Conservation (phyloP, 2,888 invertebrate species). For the Xanthorhoe spadicearia region DNA sequence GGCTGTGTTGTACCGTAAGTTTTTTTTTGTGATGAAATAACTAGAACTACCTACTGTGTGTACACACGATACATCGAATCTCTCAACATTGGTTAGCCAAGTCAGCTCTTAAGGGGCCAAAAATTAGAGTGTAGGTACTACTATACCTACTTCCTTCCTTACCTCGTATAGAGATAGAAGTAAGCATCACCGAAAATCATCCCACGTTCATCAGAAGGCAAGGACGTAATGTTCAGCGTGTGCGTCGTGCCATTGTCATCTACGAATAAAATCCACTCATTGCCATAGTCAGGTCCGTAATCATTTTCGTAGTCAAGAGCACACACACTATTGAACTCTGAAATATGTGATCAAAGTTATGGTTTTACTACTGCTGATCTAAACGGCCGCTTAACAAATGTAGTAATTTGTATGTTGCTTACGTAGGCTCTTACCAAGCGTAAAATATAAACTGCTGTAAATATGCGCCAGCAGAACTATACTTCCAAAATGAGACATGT, state of each 20-base stretch:
- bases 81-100: too few species aligned
- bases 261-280: slow-evolving; percentile 75
- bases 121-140: too few species aligned
- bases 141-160: not conserved
- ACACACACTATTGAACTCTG: slow-evolving; percentile 40
- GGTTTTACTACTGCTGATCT: not conserved
- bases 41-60: too few species aligned
- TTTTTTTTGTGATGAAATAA: too few species aligned
- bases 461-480: slow-evolving; percentile 26
- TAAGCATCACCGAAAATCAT: slow-evolving; percentile 68
- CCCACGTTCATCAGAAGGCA: slow-evolving; percentile 59
- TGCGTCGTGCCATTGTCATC: slow-evolving; percentile 73
- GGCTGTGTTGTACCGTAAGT: too few species aligned
- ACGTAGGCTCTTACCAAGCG: slow-evolving; percentile 21
- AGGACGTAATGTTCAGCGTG: slow-evolving; percentile 67
- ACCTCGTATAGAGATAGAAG: slow-evolving; percentile 79
- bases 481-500: slow-evolving; percentile 34
- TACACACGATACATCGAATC: too few species aligned
- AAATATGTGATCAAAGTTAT: slow-evolving; percentile 19
- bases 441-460: slow-evolving; percentile 21
- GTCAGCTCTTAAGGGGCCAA: too few species aligned
- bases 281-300: slow-evolving; percentile 66
- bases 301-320: slow-evolving; percentile 54
- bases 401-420: not conserved
- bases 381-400: not conserved